A percentile compares a stretch with the other conserved stretches of the same genome.
Evolutionary conservation across 2,797 vertebrate species (phyloP).

Genomic region (Pantherophis alleghaniensis): DNA sequence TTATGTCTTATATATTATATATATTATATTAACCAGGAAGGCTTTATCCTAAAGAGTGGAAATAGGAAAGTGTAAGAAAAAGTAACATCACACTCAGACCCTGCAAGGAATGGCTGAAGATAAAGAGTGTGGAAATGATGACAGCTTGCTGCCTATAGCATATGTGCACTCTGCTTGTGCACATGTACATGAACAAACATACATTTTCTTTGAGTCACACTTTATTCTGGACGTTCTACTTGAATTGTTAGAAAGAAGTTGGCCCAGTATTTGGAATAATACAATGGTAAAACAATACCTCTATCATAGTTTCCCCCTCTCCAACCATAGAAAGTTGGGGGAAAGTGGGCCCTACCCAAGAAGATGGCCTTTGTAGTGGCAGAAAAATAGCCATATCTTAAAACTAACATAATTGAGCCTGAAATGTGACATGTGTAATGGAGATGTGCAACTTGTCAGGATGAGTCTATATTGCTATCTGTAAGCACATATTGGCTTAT

Average conservation of each 20-base stretch:
- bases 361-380: not conserved
- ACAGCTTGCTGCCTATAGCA: conserved; percentile 1
- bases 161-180: not conserved
- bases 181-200: not conserved
- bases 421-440: not conserved
- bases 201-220: conserved; percentile 15
- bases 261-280: not conserved
- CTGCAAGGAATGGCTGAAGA: not conserved
- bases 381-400: conserved; percentile 29
- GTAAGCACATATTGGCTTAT: not conserved
- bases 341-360: not conserved
- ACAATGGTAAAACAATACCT: not conserved
- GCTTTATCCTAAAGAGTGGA: conserved; percentile 30
- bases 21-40: conserved; percentile 56
- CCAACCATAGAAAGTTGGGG: not conserved
- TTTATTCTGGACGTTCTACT: conserved; percentile 11
- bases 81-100: conserved; percentile 10
- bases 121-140: not conserved
- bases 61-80: conserved; percentile 22
- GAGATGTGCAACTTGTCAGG: conserved; percentile 12
- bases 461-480: not conserved
- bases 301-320: not conserved
- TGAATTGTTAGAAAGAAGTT: not conserved
- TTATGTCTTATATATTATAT: conserved; percentile 11
- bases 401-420: conserved; percentile 38